These are phyloP conservation scores for Drosophila ambigua DNA, from an alignment of 1,140 invertebrate species.

Conservation along the genomic window DNA sequence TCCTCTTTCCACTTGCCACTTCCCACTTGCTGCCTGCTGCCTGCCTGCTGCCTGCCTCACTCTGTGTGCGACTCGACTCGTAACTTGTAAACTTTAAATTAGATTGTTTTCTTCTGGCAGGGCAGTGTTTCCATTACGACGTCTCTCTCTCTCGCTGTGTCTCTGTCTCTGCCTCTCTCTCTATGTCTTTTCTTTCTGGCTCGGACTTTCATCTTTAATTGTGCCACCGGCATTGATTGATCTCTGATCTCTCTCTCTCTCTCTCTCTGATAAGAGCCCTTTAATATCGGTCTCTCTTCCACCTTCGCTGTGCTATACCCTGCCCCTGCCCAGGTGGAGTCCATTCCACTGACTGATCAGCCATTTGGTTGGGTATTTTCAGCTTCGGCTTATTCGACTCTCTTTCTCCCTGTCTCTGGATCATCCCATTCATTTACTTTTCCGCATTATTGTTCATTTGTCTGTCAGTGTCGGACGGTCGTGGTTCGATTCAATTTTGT, in stretches of 20 bases:
- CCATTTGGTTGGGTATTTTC: too few relatives aligned
- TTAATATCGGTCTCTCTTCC: not conserved
- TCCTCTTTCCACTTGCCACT: conserved; percentile 31
- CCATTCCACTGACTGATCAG: too few relatives aligned
- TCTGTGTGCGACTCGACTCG: conserved; percentile 50
- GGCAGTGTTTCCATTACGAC: conserved; percentile 36
- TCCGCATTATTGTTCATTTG: too few relatives aligned
- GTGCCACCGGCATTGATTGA: conserved; percentile 8
- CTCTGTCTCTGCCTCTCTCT: not conserved
- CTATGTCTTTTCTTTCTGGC: not conserved
- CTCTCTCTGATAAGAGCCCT: not conserved
- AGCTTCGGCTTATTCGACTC: too few relatives aligned
- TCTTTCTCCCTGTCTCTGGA: too few relatives aligned
- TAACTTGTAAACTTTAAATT: conserved; percentile 77
- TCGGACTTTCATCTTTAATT: conserved; percentile 4
- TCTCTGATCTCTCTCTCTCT: conserved; percentile 6
- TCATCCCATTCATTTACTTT: too few relatives aligned
- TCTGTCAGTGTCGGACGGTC: too few relatives aligned
- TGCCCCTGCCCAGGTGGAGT: too few relatives aligned
- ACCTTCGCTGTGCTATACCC: not conserved
- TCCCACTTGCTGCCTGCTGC: not conserved
- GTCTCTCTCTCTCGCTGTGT: conserved; percentile 21
- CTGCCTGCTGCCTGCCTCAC: not conserved
- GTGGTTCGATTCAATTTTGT: too few relatives aligned
- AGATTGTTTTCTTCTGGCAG: conserved; percentile 63